Evolutionary conservation across 1,140 invertebrate genomes (phyloP), one percentile per base, ranked within the genome.

Genomic region (Drosophila prosaltans): DNA sequence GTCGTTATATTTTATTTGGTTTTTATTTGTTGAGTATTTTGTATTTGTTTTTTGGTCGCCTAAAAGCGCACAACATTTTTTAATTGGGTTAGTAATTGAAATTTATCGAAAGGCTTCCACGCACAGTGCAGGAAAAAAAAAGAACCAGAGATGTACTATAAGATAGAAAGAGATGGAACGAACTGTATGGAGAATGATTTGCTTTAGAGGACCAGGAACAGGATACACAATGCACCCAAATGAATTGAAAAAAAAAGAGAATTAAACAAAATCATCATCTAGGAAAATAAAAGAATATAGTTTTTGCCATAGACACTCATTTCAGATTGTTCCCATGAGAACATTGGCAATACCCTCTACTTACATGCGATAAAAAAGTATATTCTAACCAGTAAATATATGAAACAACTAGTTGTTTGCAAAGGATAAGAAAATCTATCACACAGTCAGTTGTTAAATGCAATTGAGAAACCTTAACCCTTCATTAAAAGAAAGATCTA

Each of bases 21-120:
- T 62, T 72, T 72, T 66, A 39, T 68, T 41, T 64, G 72, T 36
- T 60, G 32, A 41, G 24, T 67, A 59, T 78, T 16, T 16, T 69
- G 54, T 57, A 65, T 71, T 78, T 65, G 45, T 16, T 77, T 84
- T 71, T 71, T 82, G 83, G 69, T 71, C 78, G 65, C 84, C 84
- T 90, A 89, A 89, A 85, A 89, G 84, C 78, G 80, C 74, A 78
- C 80, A 89, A 76, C 84, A 84, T 85, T 89, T 89, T 89, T 89
- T 89, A 89, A 89, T 89, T 89, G 84, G 84, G 84, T 89, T 89
- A 89, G 84, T 90, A 89, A 89, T 89, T 89, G 84, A 89, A 89
- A 89, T 89, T 90, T 89, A 89, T 90, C 84, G 84, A 90, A 61
- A 89, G 72, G 67, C 70, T 80, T 66, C 77, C 80, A 89, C 70